Conservation (phyloP, 2,888 invertebrate species). For the Oxycera nigricornis region DNA sequence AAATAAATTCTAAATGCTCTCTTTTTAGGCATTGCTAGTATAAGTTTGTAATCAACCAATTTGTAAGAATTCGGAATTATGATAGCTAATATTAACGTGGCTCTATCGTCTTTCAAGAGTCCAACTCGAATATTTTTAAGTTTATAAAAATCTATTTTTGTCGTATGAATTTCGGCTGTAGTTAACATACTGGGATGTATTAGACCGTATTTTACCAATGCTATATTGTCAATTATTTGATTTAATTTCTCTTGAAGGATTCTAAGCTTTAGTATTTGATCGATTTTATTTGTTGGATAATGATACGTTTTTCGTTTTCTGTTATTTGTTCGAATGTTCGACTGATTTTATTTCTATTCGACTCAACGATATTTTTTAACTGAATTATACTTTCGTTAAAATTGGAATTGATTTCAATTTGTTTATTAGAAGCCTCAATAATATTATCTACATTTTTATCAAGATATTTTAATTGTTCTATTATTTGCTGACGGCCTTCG, state of each 20-base stretch:
- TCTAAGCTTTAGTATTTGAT: neutral
- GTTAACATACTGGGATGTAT: conserved; percentile 35
- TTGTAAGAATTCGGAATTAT: conserved; percentile 28
- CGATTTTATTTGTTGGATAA: neutral
- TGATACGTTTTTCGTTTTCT: neutral
- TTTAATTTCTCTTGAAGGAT: conserved; percentile 29
- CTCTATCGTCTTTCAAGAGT: neutral
- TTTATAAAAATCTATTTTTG: conserved; percentile 27
- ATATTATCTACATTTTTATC: neutral
- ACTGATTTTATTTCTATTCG: neutral
- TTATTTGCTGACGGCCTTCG: neutral
- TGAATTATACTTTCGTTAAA: neutral
- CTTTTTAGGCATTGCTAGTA: conserved; percentile 9
- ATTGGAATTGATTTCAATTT: neutral
- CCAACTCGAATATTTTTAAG: conserved; percentile 20
- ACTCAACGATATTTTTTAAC: neutral
- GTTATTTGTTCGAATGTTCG: neutral
- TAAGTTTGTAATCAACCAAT: conserved; percentile 16
- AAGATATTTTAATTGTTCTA: neutral
- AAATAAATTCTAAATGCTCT: neutral
- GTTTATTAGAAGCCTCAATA: neutral
- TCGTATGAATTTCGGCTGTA: conserved; percentile 27
- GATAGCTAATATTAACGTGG: conserved; percentile 23
- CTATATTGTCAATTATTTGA: conserved; percentile 31
- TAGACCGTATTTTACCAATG: conserved; percentile 27